Evolutionary conservation across 2,888 invertebrate species (phyloP), one percentile per base, ranked within the genome.

Genomic region (Bursaphelenchus okinawaensis): DNA sequence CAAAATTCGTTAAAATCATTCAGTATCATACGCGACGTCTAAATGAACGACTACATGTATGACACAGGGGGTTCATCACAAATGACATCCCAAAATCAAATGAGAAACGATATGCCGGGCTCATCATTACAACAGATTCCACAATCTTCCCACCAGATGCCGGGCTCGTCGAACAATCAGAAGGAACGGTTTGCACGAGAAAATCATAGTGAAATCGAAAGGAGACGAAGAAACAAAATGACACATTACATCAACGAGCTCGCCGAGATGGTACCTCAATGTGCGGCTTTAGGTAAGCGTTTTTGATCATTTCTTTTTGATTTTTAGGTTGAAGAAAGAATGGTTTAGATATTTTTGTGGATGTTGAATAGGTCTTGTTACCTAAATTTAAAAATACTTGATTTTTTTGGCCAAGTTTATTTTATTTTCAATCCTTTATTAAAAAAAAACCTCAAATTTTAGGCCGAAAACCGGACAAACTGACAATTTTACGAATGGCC

Each of bases 211-310:
- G 80, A 80, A 65, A 98, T 98, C 84, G 98, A 98, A 86, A 88
- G 98, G 78, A 89, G 96, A 78, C 88, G 98, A 79, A 89, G 98
- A 79, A 96, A 96, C 88, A 98, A 98, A 89, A 98, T 98, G 98
- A 95, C 96, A 79, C 93, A 95, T 76, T 98, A 98, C 87, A 96
- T 98, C 85, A 95, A 95, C 83, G 96, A 98, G 87, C 88, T 98
- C 80, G 95, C 94, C 75, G 96, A 96, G 86, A 96, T 98, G 96
- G 67, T 70, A 4, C 71, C 71, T 4, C 71, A 71, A 31, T 73
- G 72, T 31, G 71, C 71, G 7, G 71, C 71, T 19, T 56, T 71
- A 8, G 69, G 62, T 58, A 19, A 16, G 62, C 22, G 2, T 26
- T 50, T 20, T 55, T 51, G 16, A 51, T 22, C 12, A 6, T 59